A percentile compares a stretch with the other conserved stretches of the same genome.
These are phyloP conservation scores for Prunella himalayana DNA, from an alignment of 2,113 vertebrate species.

Conservation along the genomic window DNA sequence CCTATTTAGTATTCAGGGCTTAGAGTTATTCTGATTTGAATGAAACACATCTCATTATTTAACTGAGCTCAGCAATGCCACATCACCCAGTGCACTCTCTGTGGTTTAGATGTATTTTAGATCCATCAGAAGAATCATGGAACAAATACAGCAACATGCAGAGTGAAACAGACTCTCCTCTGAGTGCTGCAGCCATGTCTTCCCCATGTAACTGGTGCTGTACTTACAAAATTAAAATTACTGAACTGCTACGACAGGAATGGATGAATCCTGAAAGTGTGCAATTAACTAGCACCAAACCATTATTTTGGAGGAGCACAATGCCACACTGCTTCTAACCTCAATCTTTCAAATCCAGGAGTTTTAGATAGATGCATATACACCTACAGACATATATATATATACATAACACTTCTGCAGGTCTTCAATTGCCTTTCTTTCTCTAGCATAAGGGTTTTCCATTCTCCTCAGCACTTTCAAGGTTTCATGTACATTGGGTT, in stretches of 20 bases:
- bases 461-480: not conserved
- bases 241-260: not conserved
- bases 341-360: not conserved
- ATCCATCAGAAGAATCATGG: not conserved
- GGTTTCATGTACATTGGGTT: not conserved
- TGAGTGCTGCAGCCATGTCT: not conserved
- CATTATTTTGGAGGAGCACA: not conserved
- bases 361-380: not conserved
- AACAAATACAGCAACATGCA: not conserved
- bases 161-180: not conserved
- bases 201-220: not conserved
- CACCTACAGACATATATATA: not conserved
- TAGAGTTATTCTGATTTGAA: conserved; percentile 37
- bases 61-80: conserved; percentile 29
- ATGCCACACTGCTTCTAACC: not conserved
- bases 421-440: not conserved
- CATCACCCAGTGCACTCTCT: not conserved
- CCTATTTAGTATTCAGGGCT: conserved; percentile 39
- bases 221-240: not conserved
- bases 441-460: not conserved
- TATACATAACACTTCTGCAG: not conserved
- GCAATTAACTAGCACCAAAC: not conserved
- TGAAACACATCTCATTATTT: conserved; percentile 32
- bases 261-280: not conserved
- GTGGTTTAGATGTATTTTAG: conserved; percentile 8